Percentiles rank a stretch among this genome's conserved stretches.
phyloP scores from a whole-genome alignment of 2,888 invertebrate genomes.

The Caenorhabditis afra region DNA sequence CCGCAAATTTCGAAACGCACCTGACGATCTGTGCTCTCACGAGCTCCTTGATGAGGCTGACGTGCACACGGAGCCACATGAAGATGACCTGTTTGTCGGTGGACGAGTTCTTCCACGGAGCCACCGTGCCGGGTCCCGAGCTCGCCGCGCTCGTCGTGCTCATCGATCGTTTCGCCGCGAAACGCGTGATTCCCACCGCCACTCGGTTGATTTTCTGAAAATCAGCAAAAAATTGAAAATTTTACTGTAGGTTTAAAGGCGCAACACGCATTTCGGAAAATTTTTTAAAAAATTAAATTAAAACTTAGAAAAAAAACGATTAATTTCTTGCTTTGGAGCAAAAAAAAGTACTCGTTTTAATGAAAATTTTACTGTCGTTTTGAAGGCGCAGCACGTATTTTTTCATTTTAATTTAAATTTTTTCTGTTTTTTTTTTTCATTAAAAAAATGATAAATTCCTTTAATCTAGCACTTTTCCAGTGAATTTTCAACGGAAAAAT shows the following conservation, averaged over 20 bases:
- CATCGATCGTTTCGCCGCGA: conserved; percentile 89
- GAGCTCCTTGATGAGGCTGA: conserved; percentile 87
- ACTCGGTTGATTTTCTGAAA: conserved; percentile 90
- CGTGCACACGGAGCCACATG: conserved; percentile 85
- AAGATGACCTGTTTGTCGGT: conserved; percentile 66
- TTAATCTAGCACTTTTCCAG: background rate
- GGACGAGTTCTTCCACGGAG: conserved; percentile 72
- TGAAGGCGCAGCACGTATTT: no score
- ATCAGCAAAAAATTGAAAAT: background rate
- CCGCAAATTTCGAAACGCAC: no score
- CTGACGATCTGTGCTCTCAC: conserved; percentile 68
- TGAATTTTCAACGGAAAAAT: background rate
- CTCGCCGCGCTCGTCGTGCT: conserved; percentile 53
- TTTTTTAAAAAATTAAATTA: no score
- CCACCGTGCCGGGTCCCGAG: conserved; percentile 30
- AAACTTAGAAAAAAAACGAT: no score
- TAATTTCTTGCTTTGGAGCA: no score
- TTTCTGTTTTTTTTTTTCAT: no score
- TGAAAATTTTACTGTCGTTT: no score
- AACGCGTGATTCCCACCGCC: conserved; percentile 91
- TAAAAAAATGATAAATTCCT: background rate
- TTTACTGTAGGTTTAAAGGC: no score
- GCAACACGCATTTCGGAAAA: no score
- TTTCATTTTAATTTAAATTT: no score
- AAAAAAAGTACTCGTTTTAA: no score